Percentiles rank a stretch among this genome's conserved stretches.
These are phyloP conservation scores for Oryctolagus cuniculus DNA, from an alignment of 2,113 vertebrate species.

Conservation along the genomic window mOryCun1.1 NC_091439.1:103025501-103026000, in stretches of 20 bases:
- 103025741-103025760: slow-evolving; percentile 1
- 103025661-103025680: slow-evolving; percentile 36
- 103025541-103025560: neutral
- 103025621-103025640: neutral
- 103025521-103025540: neutral
- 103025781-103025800: neutral
- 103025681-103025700: slow-evolving; percentile 29
- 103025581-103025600: neutral
- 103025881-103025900: neutral
- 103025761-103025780: neutral
- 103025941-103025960: neutral
- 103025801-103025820: neutral
- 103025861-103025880: neutral
- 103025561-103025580: neutral
- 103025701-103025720: slow-evolving; percentile 3
- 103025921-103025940: neutral
- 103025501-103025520: neutral
- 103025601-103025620: neutral
- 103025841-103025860: neutral
- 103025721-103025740: slow-evolving; percentile 12
- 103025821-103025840: neutral
- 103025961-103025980: slow-evolving; percentile 3
- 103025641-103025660: slow-evolving; percentile 24
- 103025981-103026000: neutral
- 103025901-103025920: neutral